Base-by-base conservation (phyloP, 2,113 vertebrate genomes). In the Lucifuga dentata region DNA sequence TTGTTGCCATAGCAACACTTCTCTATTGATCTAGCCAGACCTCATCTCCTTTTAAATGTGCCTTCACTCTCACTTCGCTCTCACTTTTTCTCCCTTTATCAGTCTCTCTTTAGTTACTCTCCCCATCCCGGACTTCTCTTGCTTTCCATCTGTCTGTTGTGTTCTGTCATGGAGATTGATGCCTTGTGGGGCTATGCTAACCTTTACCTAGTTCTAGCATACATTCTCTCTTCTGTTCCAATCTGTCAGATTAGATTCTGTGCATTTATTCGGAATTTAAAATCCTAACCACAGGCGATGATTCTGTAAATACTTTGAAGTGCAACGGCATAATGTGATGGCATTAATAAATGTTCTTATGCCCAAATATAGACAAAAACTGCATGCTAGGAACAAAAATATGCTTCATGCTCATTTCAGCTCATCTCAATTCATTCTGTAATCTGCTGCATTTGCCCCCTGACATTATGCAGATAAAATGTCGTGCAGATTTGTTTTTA, bases 241-340 rank as follows among this genome's bases (percentile, higher is more conserved):
- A 73, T 90, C 86, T 90, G 84, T 87, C 86, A 88, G 89, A 86
- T 87, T 76, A 76, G 83, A 90, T 84, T 58, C 81, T 17, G 58
- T 3, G 40, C 87, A 81, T 88, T 90, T 88, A 90, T 90, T 91
- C 90, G 73, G 73, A 86, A 87, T 87, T 65, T 85, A 86, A n/a
- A 89, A 91, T 92, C 81, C 82, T 76, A 76, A 89, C 90, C 84
- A 76, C 74, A 5, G 89, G 90, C 85, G 19, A 66, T 43, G 80
- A 73, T 68, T 85, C 81, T 65, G 84, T 87, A 92, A 90, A 90
- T 87, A 90, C 89, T 89, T 90, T 91, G 87, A 91, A 91, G 87
- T 88, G 84, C 87, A 83, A 85, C 86, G 83, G 88, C 79, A 63
- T 84, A 75, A 80, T 75, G 77, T 87, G 88, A 88, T 91, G 89